Evolutionary conservation across 2,888 invertebrate genomes (phyloP), one percentile per base, ranked within the genome.

Genomic region (Pollenia amentaria): DNA sequence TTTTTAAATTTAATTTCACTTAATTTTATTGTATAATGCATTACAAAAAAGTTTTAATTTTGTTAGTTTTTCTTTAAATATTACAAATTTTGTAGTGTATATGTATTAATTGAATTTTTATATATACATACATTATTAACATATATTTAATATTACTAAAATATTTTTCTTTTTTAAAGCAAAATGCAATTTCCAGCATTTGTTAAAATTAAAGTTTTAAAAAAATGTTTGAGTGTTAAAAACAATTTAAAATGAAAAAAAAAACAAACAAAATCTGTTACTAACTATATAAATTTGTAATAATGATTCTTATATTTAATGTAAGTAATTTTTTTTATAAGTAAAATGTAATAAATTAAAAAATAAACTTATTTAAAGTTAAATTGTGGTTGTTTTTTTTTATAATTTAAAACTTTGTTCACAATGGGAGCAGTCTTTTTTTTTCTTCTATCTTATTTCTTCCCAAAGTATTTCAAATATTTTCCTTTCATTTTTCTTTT

Each of bases 281-380:
- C 51, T 84, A 83, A 83, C 57, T 83, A 73, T 84, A 60, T 78
- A 84, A 60, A 78, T 64, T 53, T 53, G 18, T 29, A 53, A 48
- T 72, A 51, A 77, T 65, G 6, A 67, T 73, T 84, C 65, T 72
- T 78, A 65, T 78, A 53, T 69, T 69, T 60, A 79, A 69, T 80
- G 21, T 84, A 84, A 84, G 84, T 46, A 40, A 79, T 79, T 84
- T 78, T 84, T 70, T 82, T 67, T 79, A 76, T 76, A 81, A 82
- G 75, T 69, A 69, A 73, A 82, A 44, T 62, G 38, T 78, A 67
- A 79, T 73, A 73, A 29, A 29, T 29, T 29, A 53, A 60, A 70
- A 73, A 65, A 53, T 60, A 77, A 70, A 67, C 18, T 76, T 76
- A 69, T 16, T 38, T 77, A 46, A 60, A 85, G 69, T 46, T 72